Percentiles rank a stretch among this genome's conserved stretches.
Evolutionary conservation across 2,888 invertebrate genomes (phyloP).

Genomic region (Trichopoda pennipes): DNA sequence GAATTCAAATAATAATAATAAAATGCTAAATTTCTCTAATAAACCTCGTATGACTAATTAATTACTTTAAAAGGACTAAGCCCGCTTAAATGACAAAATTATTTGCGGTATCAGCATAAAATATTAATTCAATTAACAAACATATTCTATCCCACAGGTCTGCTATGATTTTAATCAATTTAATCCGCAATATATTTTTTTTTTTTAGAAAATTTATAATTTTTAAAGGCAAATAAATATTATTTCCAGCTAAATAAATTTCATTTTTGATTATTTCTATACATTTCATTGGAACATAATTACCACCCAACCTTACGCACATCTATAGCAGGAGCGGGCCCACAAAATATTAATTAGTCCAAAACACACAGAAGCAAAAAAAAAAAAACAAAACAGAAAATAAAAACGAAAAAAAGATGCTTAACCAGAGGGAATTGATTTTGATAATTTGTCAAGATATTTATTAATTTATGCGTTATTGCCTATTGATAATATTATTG

Average conservation of each 20-base stretch:
- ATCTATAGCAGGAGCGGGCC: background rate
- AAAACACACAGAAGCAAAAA: background rate
- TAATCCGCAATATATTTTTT: background rate
- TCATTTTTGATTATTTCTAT: background rate
- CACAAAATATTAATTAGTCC: conserved; percentile 37
- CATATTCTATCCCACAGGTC: background rate
- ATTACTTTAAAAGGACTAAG: background rate
- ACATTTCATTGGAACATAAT: background rate
- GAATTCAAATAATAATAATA: no score
- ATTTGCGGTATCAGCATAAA: conserved; percentile 17
- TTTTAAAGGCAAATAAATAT: conserved; percentile 23
- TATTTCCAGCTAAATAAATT: conserved; percentile 36
- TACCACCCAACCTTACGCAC: background rate
- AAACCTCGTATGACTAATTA: background rate
- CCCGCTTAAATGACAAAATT: conserved; percentile 1
- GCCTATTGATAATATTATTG: conserved; percentile 18
- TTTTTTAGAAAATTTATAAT: background rate
- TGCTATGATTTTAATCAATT: background rate
- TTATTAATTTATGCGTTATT: conserved; percentile 62
- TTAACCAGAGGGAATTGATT: conserved; percentile 48
- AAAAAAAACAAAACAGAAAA: background rate
- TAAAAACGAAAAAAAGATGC: background rate
- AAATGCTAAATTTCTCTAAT: no score
- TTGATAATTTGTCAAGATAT: conserved; percentile 62
- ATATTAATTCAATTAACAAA: background rate